Conservation (phyloP, 1,140 invertebrate genomes). For the Drosophila yakuba region DNA sequence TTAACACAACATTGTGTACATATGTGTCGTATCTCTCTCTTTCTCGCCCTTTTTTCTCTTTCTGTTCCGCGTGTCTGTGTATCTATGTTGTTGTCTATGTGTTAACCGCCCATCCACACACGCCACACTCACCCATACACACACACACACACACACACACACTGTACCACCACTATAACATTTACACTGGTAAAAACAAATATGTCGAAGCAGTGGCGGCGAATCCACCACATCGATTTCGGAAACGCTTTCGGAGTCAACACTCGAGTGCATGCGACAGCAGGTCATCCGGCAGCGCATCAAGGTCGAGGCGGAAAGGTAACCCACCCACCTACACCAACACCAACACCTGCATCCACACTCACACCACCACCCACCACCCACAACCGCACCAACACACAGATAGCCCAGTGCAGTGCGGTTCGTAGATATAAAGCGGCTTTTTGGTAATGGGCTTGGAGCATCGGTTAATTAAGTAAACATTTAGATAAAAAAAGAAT, state of each 20-base stretch:
- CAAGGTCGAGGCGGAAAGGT: slow-evolving; percentile 90
- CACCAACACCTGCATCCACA: slow-evolving; percentile 43
- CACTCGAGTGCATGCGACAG: slow-evolving; percentile 90
- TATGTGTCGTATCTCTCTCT: slow-evolving; percentile 45
- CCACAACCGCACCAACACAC: not conserved
- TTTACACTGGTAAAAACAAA: slow-evolving; percentile 84
- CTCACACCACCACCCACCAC: slow-evolving; percentile 3
- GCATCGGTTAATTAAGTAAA: not conserved
- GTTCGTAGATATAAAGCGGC: not conserved
- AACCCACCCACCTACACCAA: slow-evolving; percentile 67
- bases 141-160: slow-evolving; percentile 37
- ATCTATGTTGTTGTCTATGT: slow-evolving; percentile 31
- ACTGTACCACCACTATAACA: slow-evolving; percentile 25
- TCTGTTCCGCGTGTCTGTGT: slow-evolving; percentile 45
- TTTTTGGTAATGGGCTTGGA: not conserved
- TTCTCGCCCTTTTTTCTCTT: slow-evolving; percentile 50
- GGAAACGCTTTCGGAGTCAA: slow-evolving; percentile 88
- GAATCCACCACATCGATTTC: slow-evolving; percentile 25
- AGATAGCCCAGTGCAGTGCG: slow-evolving; percentile 5
- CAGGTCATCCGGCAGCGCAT: slow-evolving; percentile 89
- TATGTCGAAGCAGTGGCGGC: slow-evolving; percentile 24
- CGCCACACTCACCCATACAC: slow-evolving; percentile 21
- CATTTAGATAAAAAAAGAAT: too few species aligned
- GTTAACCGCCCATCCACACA: slow-evolving; percentile 33
- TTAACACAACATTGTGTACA: slow-evolving; percentile 16